phyloP scores from a whole-genome alignment of 2,888 invertebrate species.

The Cephalotes varians region DNA sequence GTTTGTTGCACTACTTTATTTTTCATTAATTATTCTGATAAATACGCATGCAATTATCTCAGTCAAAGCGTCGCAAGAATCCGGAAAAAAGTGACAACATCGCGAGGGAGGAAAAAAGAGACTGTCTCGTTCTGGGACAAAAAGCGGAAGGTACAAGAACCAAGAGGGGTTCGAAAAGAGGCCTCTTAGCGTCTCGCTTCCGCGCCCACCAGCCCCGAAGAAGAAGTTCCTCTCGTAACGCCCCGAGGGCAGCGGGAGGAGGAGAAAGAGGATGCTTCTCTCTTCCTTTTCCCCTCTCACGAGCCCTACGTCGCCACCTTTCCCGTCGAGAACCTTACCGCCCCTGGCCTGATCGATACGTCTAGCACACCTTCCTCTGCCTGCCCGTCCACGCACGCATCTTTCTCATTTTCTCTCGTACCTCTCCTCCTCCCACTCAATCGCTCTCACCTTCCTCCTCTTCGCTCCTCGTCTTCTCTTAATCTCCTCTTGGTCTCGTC shows the following conservation, averaged over 20 bases:
- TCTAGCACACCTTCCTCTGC: conserved; percentile 77
- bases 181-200: conserved; percentile 71
- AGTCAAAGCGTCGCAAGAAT: background rate
- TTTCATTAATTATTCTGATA: background rate
- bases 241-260: conserved; percentile 59
- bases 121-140: conserved; percentile 21
- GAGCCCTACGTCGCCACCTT: conserved; percentile 33
- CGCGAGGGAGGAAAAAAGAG: background rate
- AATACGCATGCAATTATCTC: background rate
- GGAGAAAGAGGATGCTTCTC: conserved; percentile 33
- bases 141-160: conserved; percentile 35
- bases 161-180: conserved; percentile 35
- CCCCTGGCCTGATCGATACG: conserved; percentile 82
- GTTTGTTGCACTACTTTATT: background rate
- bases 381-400: conserved; percentile 24
- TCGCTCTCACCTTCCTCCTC: conserved; percentile 14
- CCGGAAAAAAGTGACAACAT: background rate
- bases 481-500: background rate
- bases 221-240: conserved; percentile 76
- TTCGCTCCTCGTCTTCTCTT: conserved; percentile 8
- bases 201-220: conserved; percentile 79
- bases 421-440: conserved; percentile 37
- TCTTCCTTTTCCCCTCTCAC: conserved; percentile 40
- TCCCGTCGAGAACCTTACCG: conserved; percentile 71
- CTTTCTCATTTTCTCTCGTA: conserved; percentile 33